These are phyloP conservation scores for Baccha elongata DNA, from an alignment of 2,888 invertebrate genomes.

Conservation along the genomic window DNA sequence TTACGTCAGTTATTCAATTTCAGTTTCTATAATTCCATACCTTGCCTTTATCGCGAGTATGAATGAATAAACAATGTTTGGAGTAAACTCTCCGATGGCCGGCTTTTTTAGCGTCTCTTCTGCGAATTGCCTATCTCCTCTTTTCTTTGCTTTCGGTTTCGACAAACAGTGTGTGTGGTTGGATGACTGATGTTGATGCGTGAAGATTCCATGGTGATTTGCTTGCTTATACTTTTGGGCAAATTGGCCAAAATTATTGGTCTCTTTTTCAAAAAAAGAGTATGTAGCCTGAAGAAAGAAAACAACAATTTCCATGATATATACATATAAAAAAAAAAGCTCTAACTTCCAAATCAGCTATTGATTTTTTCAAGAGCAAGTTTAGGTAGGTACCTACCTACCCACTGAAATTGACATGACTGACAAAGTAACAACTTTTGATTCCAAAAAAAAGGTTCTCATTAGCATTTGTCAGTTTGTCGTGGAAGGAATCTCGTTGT, in stretches of 20 bases:
- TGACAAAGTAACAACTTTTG: not conserved
- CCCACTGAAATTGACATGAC: conserved; percentile 12
- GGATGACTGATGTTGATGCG: not conserved
- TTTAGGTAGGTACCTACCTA: too few species aligned
- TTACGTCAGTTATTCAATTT: too few species aligned
- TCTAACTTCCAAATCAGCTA: conserved; percentile 9
- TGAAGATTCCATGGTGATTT: not conserved
- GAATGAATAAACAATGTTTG: not conserved
- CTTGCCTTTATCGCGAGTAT: not conserved
- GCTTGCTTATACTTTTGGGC: not conserved
- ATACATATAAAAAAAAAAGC: not conserved
- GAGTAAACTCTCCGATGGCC: not conserved
- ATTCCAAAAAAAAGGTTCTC: conserved; percentile 7
- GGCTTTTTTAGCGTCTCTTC: not conserved
- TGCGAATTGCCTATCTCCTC: not conserved
- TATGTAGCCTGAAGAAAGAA: not conserved
- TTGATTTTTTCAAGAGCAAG: conserved; percentile 16
- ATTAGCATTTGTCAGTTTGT: conserved; percentile 15
- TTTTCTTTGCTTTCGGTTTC: too few species aligned
- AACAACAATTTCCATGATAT: not conserved
- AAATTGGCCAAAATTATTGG: not conserved
- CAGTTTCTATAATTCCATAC: not conserved
- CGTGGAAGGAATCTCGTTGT: conserved; percentile 7
- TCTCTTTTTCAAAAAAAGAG: not conserved
- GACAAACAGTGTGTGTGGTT: too few species aligned